phyloP scores from a whole-genome alignment of 2,797 vertebrate species.

The Liparis tanakae region DNA sequence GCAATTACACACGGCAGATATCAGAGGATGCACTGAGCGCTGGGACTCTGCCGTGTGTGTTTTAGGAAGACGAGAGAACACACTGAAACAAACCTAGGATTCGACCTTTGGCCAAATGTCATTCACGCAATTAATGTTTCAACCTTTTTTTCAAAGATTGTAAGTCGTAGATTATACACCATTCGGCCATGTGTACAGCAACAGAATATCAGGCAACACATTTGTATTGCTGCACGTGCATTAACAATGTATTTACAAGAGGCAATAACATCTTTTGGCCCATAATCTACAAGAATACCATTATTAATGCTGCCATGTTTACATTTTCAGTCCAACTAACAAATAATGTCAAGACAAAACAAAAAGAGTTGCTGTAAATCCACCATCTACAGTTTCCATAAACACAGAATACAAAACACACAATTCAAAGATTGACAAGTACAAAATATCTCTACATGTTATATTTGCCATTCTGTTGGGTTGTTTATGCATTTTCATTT shows the following conservation, averaged over 20 bases:
- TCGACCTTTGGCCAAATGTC: background rate
- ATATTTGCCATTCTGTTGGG: background rate
- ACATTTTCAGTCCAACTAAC: background rate
- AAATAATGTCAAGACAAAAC: background rate
- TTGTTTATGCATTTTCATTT: background rate
- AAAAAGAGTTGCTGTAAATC: background rate
- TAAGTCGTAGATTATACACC: background rate
- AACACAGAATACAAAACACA: background rate
- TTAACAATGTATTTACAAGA: too few relatives aligned
- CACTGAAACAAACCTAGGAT: background rate
- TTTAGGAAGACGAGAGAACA: background rate
- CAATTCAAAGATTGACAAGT: background rate
- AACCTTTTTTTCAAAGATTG: slow-evolving; percentile 5
- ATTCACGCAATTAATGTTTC: slow-evolving; percentile 15
- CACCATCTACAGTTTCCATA: background rate
- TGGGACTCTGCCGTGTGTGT: background rate
- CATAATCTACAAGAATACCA: too few relatives aligned
- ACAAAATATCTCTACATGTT: background rate
- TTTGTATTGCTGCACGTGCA: too few relatives aligned
- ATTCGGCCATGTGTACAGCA: background rate
- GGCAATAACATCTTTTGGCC: too few relatives aligned
- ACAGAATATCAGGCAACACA: background rate
- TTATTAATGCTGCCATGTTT: too few relatives aligned
- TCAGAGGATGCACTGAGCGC: slow-evolving; percentile 4
- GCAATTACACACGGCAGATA: slow-evolving; percentile 31